phyloP scores from a whole-genome alignment of 2,888 invertebrate species.

The Dynastes tityus region DNA sequence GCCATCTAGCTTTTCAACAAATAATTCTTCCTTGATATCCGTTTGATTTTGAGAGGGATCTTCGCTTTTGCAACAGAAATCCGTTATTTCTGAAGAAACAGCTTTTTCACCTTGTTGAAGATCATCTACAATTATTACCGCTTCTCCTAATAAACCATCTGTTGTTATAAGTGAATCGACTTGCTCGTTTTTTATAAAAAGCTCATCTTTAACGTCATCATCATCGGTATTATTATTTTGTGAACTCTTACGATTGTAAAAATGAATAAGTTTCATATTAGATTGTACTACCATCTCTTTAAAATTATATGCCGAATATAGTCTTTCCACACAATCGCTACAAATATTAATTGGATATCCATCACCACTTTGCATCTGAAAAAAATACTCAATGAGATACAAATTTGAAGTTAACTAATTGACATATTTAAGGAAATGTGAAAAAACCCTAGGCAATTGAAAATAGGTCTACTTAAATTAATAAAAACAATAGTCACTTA shows the following conservation, averaged over 20 bases:
- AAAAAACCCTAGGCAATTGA: not conserved
- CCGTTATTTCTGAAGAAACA: not conserved
- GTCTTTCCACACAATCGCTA: not conserved
- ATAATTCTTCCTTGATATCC: not conserved
- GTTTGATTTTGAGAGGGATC: not conserved
- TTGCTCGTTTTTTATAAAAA: no score
- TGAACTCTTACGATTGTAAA: no score
- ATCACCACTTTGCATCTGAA: constrained; percentile 20
- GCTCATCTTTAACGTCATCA: no score
- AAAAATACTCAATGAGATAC: not conserved
- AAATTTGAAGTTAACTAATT: not conserved
- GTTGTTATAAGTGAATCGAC: no score
- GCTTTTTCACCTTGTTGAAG: not conserved
- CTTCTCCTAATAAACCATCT: no score
- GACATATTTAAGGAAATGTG: no score
- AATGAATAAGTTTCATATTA: not conserved
- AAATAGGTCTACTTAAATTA: no score
- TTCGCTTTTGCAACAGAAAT: constrained; percentile 3
- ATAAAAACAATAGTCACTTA: not conserved
- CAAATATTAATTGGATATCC: constrained; percentile 10
- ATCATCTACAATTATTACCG: no score
- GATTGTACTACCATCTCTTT: not conserved
- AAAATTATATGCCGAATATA: constrained; percentile 8
- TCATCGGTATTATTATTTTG: no score
- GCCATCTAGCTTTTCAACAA: not conserved